Conservation (phyloP, 2,797 vertebrate species). For the Bufotes viridis region DNA sequence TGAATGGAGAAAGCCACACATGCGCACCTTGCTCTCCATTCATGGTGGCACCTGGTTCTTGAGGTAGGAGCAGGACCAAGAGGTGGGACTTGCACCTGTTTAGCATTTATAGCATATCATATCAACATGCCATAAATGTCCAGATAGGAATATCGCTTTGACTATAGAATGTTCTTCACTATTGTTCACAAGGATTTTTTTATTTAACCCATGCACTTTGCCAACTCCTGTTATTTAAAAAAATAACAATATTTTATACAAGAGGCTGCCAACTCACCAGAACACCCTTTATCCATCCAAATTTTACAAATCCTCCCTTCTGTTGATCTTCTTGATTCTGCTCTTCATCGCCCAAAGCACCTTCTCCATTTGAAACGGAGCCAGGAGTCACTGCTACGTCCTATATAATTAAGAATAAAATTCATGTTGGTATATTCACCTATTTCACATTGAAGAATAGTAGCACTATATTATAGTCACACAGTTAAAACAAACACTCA, state of each 20-base stretch:
- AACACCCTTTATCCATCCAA: slow-evolving; percentile 98
- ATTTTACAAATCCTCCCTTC: slow-evolving; percentile 80
- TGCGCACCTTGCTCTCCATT: too few species aligned
- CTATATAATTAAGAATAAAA: slow-evolving; percentile 63
- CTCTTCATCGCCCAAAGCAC: slow-evolving; percentile 77
- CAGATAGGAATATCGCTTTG: not conserved
- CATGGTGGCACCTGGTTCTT: too few species aligned
- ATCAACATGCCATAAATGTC: too few species aligned
- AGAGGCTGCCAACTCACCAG: slow-evolving; percentile 82
- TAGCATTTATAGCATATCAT: too few species aligned
- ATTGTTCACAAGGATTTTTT: not conserved
- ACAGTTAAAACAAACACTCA: not conserved
- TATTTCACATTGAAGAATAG: not conserved
- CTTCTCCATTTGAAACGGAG: slow-evolving; percentile 78
- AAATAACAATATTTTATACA: not conserved
- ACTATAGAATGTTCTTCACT: not conserved
- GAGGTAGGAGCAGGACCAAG: too few species aligned
- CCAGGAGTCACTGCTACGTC: slow-evolving; percentile 75
- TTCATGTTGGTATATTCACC: not conserved
- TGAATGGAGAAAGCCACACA: too few species aligned
- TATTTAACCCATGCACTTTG: not conserved
- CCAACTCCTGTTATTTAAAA: too few species aligned
- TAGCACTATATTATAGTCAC: not conserved
- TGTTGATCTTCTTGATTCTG: slow-evolving; percentile 73
- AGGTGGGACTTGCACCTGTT: too few species aligned